These are phyloP conservation scores for Paragorgia papillata DNA, from an alignment of 92 coral and sea anemone species.

Conservation along the genomic window DNA sequence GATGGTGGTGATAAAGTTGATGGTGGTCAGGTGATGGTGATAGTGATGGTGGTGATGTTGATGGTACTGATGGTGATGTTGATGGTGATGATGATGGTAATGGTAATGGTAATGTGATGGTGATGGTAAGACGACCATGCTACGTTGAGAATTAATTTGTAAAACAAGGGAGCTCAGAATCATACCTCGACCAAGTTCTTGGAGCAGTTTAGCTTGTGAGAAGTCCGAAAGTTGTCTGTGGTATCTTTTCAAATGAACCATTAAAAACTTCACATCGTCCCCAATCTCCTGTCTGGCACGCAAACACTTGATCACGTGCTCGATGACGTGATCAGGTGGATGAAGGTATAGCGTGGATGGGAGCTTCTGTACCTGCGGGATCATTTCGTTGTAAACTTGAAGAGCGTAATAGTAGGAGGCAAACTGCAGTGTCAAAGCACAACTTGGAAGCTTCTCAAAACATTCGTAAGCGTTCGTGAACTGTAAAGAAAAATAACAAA, in stretches of 20 bases:
- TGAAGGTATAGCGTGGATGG: conserved; percentile 76
- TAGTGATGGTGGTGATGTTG: too few species aligned
- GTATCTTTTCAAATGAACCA: conserved; percentile 63
- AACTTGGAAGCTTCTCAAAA: conserved; percentile 64
- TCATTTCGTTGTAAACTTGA: conserved; percentile 64
- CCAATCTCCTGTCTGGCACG: conserved; percentile 55
- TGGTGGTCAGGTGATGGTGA: too few species aligned
- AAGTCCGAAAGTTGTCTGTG: conserved; percentile 93
- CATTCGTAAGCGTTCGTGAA: conserved; percentile 71
- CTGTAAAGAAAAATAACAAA: conserved; percentile 35
- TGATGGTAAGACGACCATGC: too few species aligned
- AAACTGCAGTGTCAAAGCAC: conserved; percentile 79
- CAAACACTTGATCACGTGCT: conserved; percentile 64
- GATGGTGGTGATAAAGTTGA: too few species aligned
- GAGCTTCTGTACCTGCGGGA: conserved; percentile 41
- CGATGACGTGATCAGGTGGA: conserved; percentile 75
- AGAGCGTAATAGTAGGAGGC: conserved; percentile 90
- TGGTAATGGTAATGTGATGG: too few species aligned
- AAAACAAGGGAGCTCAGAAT: too few species aligned
- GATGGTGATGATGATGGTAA: too few species aligned
- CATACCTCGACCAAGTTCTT: conserved; percentile 87
- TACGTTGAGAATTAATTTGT: too few species aligned
- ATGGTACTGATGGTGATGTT: too few species aligned
- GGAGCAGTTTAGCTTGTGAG: conserved; percentile 89
- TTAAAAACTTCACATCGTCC: conserved; percentile 55